These are phyloP conservation scores for Lagopus leucura DNA, from an alignment of 2,113 vertebrate genomes.

Conservation along the genomic window DNA sequence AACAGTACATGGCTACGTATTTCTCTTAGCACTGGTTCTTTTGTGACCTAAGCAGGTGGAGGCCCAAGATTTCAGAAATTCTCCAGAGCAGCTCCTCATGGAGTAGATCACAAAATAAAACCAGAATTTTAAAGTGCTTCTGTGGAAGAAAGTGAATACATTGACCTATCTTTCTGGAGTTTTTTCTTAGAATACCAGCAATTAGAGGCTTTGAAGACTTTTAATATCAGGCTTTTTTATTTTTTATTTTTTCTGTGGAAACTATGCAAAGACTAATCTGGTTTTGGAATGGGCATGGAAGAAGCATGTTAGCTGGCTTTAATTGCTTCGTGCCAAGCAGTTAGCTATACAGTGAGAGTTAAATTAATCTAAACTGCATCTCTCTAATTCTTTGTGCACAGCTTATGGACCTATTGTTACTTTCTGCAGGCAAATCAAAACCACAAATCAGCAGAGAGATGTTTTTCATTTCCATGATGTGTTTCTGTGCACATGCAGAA, in stretches of 20 bases:
- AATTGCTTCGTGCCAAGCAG: neutral
- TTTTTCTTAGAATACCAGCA: neutral
- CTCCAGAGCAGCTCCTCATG: neutral
- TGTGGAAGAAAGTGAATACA: neutral
- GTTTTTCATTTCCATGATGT: neutral
- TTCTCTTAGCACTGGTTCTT: neutral
- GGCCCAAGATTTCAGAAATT: neutral
- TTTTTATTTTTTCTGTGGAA: neutral
- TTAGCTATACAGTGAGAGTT: neutral
- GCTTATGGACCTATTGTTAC: neutral
- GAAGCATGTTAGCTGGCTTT: neutral
- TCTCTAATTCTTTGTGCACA: neutral
- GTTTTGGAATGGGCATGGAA: neutral
- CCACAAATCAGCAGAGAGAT: neutral
- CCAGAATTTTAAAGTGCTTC: neutral
- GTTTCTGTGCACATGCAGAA: neutral
- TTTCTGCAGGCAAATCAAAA: neutral
- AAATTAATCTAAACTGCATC: neutral
- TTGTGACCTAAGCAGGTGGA: neutral
- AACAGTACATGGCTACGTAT: neutral
- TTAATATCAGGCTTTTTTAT: slow-evolving; percentile 1
- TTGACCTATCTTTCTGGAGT: neutral
- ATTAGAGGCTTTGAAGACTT: slow-evolving; percentile 24
- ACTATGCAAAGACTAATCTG: neutral
- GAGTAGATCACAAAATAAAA: neutral